Evolutionary conservation across 2,797 vertebrate genomes (phyloP).

Genomic region (Yasuhikotakia modesta): DNA sequence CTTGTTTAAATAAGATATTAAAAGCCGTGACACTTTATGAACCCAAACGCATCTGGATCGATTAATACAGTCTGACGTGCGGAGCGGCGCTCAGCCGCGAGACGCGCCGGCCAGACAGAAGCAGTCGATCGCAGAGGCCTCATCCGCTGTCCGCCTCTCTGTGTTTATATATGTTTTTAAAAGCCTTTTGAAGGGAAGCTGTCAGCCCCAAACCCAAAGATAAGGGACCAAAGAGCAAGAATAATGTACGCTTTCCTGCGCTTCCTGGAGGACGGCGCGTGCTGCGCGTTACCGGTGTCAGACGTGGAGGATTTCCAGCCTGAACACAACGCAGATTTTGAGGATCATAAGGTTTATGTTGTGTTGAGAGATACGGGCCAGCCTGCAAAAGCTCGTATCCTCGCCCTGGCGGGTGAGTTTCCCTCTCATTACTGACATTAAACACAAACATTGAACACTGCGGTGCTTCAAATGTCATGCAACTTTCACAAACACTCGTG

Average conservation of each 20-base stretch:
- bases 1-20: background rate
- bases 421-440: constrained; percentile 12
- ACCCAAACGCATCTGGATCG: constrained; percentile 64
- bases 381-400: constrained; percentile 92
- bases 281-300: constrained; percentile 91
- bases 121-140: constrained; percentile 86
- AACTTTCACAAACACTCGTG: background rate
- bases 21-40: background rate
- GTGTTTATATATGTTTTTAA: constrained; percentile 69
- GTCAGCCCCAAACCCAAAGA: constrained; percentile 64
- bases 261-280: constrained; percentile 96
- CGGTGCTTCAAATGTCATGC: background rate
- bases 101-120: constrained; percentile 81
- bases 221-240: constrained; percentile 67
- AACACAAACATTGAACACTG: too few relatives aligned
- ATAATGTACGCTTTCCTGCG: constrained; percentile 97
- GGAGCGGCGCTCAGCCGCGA: constrained; percentile 71
- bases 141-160: constrained; percentile 63
- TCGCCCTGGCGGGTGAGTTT: constrained; percentile 95
- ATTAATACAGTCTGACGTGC: constrained; percentile 81
- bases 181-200: constrained; percentile 80
- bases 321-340: constrained; percentile 92
- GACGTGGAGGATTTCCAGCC: constrained; percentile 92
- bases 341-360: constrained; percentile 97
- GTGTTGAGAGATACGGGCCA: constrained; percentile 89